phyloP scores from a whole-genome alignment of 2,888 invertebrate genomes.

The Macrosoma leucophasiata region DNA sequence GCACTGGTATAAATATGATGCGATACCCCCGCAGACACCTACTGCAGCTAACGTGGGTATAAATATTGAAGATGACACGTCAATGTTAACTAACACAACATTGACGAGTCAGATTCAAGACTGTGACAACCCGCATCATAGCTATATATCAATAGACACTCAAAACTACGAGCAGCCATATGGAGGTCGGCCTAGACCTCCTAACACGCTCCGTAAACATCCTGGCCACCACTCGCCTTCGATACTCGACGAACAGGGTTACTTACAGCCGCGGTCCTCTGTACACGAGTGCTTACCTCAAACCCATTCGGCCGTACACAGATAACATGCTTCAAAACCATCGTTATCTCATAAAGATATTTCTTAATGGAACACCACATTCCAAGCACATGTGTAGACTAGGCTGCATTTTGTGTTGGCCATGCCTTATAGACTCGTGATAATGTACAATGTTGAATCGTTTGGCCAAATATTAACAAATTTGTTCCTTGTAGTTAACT shows the following conservation, averaged over 20 bases:
- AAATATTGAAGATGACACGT: slow-evolving; percentile 77
- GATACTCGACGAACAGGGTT: slow-evolving; percentile 70
- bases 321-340: slow-evolving; percentile 52
- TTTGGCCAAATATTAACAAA: slow-evolving; percentile 47
- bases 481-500: slow-evolving; percentile 49
- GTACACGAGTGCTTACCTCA: slow-evolving; percentile 69
- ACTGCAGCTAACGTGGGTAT: slow-evolving; percentile 68
- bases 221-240: slow-evolving; percentile 60
- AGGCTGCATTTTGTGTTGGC: slow-evolving; percentile 53
- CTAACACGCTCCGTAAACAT: slow-evolving; percentile 64
- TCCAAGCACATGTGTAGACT: slow-evolving; percentile 68
- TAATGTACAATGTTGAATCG: slow-evolving; percentile 45
- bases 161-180: slow-evolving; percentile 72
- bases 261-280: slow-evolving; percentile 70
- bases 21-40: slow-evolving; percentile 74
- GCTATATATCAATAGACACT: slow-evolving; percentile 80
- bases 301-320: slow-evolving; percentile 65
- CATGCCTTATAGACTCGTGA: slow-evolving; percentile 60
- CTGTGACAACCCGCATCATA: slow-evolving; percentile 79
- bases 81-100: slow-evolving; percentile 77
- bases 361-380: slow-evolving; percentile 68
- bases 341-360: slow-evolving; percentile 59
- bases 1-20: slow-evolving; percentile 82
- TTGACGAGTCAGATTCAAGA: slow-evolving; percentile 79
- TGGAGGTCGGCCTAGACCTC: slow-evolving; percentile 61